phyloP scores from a whole-genome alignment of 2,888 invertebrate species.

The Orchesella flavescens region DNA sequence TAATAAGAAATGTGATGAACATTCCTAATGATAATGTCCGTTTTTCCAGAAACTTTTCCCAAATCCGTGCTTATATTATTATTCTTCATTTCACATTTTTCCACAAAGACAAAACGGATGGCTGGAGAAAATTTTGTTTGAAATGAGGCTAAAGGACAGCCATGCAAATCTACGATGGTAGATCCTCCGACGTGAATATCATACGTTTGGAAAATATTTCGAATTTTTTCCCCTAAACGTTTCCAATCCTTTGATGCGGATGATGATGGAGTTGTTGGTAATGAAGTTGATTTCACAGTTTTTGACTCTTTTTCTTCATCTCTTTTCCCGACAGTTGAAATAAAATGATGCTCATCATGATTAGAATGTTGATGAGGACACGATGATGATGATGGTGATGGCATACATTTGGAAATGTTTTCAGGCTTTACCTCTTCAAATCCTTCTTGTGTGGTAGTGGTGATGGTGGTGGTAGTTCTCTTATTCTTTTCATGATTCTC shows the following conservation, averaged over 20 bases:
- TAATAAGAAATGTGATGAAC: conserved; percentile 67
- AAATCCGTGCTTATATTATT: conserved; percentile 28
- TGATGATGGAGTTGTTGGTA: neutral
- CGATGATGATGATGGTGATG: conserved; percentile 36
- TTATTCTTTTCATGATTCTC: conserved; percentile 22
- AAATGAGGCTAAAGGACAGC: conserved; percentile 62
- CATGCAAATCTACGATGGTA: conserved; percentile 63
- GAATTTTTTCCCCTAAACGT: conserved; percentile 62
- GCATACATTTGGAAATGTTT: conserved; percentile 16
- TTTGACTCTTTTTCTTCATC: conserved; percentile 29
- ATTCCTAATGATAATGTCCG: conserved; percentile 65
- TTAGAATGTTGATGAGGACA: conserved; percentile 58
- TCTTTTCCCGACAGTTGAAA: conserved; percentile 9
- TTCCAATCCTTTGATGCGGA: conserved; percentile 41
- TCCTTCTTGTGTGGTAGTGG: neutral
- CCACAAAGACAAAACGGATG: conserved; percentile 65
- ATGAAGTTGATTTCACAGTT: conserved; percentile 15
- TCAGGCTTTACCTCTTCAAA: neutral
- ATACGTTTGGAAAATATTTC: conserved; percentile 65
- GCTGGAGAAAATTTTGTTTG: conserved; percentile 38
- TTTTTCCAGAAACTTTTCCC: conserved; percentile 64
- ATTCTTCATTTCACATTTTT: conserved; percentile 61
- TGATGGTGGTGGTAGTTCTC: neutral
- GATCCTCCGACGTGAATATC: conserved; percentile 56
- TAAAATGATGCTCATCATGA: conserved; percentile 38